Evolutionary conservation across 2,888 invertebrate species (phyloP).

Genomic region (Mythimna pallens): DNA sequence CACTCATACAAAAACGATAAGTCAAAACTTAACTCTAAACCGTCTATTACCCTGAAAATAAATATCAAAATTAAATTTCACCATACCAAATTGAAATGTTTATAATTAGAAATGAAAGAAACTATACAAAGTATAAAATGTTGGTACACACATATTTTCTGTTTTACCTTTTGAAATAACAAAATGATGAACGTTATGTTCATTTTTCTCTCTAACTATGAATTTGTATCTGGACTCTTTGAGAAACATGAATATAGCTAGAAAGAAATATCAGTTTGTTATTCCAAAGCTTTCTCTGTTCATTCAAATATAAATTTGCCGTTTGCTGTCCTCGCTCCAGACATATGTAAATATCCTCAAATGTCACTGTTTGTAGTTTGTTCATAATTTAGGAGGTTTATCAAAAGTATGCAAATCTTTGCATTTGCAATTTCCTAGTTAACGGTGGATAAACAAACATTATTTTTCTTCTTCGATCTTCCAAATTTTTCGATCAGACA

Average conservation of each 20-base stretch:
- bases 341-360: constrained; percentile 25
- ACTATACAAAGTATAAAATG: not conserved
- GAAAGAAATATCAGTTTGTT: constrained; percentile 21
- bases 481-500: too few relatives aligned
- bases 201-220: constrained; percentile 10
- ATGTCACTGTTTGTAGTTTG: constrained; percentile 19
- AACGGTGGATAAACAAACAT: not conserved
- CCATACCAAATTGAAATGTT: not conserved
- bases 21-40: too few relatives aligned
- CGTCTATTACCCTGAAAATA: not conserved
- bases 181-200: constrained; percentile 8
- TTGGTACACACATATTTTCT: not conserved
- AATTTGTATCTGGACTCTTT: constrained; percentile 21
- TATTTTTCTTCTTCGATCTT: too few relatives aligned
- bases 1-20: too few relatives aligned
- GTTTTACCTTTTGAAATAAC: constrained; percentile 16
- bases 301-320: constrained; percentile 14
- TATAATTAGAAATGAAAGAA: not conserved
- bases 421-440: not conserved
- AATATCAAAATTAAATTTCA: not conserved
- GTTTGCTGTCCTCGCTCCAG: constrained; percentile 1
- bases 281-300: constrained; percentile 20
- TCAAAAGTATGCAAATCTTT: constrained; percentile 10
- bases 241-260: constrained; percentile 11
- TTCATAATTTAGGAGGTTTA: constrained; percentile 20